phyloP scores from a whole-genome alignment of 1,140 invertebrate species.

The Euborellia annulipes region DNA sequence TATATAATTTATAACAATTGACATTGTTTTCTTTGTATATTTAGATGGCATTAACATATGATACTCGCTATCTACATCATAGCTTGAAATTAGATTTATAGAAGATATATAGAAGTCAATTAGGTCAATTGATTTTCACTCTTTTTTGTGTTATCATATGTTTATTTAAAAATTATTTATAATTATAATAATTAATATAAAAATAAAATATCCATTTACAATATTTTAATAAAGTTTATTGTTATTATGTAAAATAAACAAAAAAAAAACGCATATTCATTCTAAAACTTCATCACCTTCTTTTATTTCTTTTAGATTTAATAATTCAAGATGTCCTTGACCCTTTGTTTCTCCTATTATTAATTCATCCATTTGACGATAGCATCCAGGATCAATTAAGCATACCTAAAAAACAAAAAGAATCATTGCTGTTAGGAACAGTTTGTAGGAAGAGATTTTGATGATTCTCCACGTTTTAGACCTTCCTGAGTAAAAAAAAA shows the following conservation, averaged over 20 bases:
- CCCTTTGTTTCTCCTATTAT: conserved; percentile 75
- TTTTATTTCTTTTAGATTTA: conserved; percentile 82
- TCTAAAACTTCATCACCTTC: conserved; percentile 69
- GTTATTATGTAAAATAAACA: conserved; percentile 2
- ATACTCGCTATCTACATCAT: no score
- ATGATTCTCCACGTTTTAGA: no score
- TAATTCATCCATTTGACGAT: conserved; percentile 71
- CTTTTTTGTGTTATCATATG: neutral
- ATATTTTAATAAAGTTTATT: neutral
- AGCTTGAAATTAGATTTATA: no score
- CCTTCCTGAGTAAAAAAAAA: no score
- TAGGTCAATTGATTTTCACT: no score
- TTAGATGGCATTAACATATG: no score
- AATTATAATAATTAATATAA: neutral
- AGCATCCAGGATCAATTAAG: conserved; percentile 86
- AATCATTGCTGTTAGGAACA: no score
- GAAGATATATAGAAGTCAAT: no score
- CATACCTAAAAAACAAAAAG: conserved; percentile 40
- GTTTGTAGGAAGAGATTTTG: no score
- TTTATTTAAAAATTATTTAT: neutral
- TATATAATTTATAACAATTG: no score
- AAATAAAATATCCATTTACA: neutral
- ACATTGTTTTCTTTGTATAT: no score
- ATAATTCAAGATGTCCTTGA: conserved; percentile 65
- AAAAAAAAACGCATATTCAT: neutral